Evolutionary conservation across 2,797 vertebrate species (phyloP), one percentile per base, ranked within the genome.

Genomic region (Halcyon leucocephala): DNA sequence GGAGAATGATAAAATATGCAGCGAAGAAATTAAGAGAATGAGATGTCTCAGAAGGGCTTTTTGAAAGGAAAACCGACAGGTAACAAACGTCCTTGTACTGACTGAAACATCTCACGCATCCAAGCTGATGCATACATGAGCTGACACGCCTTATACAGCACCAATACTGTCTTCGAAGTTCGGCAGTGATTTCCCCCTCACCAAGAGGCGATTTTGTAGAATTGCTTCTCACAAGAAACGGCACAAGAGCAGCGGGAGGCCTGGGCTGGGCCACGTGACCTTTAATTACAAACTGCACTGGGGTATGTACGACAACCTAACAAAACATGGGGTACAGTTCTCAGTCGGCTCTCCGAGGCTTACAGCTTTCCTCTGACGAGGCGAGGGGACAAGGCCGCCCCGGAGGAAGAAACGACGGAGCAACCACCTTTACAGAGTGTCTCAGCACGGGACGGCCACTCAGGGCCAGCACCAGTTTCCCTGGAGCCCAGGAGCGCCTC

Each of bases 191-290:
- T 21, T 20, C 42, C 12, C 4, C 1, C 2, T 0, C 33, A 6
- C 17, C 2, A 1, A 4, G 5, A 11, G 22, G 21, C 2, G 16
- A 42, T 22, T 22, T 28, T 4, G 26, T 8, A 51, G 6, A 2
- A 4, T 0, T 31, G 0, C 0, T 24, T 5, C 10, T 20, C 7
- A 7, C 4, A 18, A 49, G 12, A 24, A 58, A 33, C 0, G 0
- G 24, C 18, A 24, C 12, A 46, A 0, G 0, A 44, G 15, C 1
- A 5, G 20, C 7, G 9, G 0, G 7, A 39, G 11, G 42, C 26
- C 54, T 12, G 15, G 29, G 21, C 21, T 14, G 6, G 42, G 11
- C 22, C 17, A 3, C 15, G 12, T 8, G 20, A 31, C 16, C n/a
- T 58, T 42, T 25, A 26, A 39, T 28, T 54, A 18, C 9, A 0